These are phyloP conservation scores for Enteromius paludinosus DNA, from an alignment of 2,797 vertebrate genomes.

Conservation along the genomic window DNA sequence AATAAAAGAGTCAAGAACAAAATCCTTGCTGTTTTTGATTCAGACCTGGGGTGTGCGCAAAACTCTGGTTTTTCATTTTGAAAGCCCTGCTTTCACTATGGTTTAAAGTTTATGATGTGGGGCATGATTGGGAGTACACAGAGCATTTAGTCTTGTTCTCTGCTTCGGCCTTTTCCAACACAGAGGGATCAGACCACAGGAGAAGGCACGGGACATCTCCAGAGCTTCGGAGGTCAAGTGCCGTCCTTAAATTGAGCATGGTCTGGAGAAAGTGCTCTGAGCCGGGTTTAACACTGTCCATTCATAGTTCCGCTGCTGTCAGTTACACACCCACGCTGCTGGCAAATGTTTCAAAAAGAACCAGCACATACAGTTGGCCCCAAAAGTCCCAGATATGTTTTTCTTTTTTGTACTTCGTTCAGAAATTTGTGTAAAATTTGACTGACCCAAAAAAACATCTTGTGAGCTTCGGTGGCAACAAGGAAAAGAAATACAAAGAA, in stretches of 20 bases:
- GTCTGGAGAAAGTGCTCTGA: background rate
- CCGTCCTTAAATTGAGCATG: background rate
- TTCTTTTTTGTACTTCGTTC: background rate
- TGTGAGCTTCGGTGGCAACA: background rate
- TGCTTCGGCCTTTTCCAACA: background rate
- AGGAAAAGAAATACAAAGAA: background rate
- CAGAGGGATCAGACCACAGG: slow-evolving; percentile 16
- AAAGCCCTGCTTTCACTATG: background rate
- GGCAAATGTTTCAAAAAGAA: background rate
- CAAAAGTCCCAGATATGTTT: background rate
- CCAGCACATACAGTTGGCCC: background rate
- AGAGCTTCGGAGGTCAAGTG: slow-evolving; percentile 1
- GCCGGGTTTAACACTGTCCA: slow-evolving; percentile 3
- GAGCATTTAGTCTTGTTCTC: background rate
- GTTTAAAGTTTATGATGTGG: background rate
- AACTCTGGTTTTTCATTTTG: background rate
- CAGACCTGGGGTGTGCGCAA: slow-evolving; percentile 1
- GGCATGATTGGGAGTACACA: background rate
- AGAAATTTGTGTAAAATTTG: background rate
- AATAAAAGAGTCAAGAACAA: slow-evolving; percentile 68
- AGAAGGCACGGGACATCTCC: background rate
- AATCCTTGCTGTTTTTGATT: slow-evolving; percentile 68
- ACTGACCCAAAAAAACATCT: background rate
- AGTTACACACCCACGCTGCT: background rate
- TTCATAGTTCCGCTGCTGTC: background rate